Evolutionary conservation across 2,888 invertebrate genomes (phyloP), one percentile per base, ranked within the genome.

Genomic region (Cryptops parisi): DNA sequence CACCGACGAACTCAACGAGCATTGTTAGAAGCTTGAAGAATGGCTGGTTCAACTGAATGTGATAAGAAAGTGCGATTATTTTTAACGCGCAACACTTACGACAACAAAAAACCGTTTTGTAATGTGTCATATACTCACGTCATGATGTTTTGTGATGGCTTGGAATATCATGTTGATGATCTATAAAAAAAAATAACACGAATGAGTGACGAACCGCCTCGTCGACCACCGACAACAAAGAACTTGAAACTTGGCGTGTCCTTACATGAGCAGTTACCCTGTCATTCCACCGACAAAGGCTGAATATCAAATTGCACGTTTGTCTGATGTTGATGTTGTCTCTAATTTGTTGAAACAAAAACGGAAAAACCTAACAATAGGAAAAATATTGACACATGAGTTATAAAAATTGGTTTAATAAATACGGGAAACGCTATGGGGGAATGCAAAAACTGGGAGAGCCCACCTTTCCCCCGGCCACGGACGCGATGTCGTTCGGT

Each of bases 281-380:
- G 63, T 90, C 90, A 70, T 91, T 90, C 78, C 88, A 90, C 43
- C 89, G 80, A 64, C 89, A 88, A 40, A 94, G 74, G 17, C 89
- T 88, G 71, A 89, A 89, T 60, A 93, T 86, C 54, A 94, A 75
- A 68, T 90, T 86, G 59, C 88, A 79, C 2, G 91, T 91, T 71
- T 91, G 90, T 65, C 87, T 82, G 41, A 90, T 74, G 72, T 93
- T 93, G 58, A 93, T 83, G 63, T 84, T 84, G 70, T 94, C 94
- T 60, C 89, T 82, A 50, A 91, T 90, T 74, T 93, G 93, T 71
- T 91, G 91, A 69, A 88, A 88, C 58, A 94, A 72, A 71, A 94
- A 94, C 26, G 90, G 87, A 68, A 90, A 91, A 15, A 87, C 87
- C 82, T 85, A 48, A 51, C 27, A 55, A 47, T 22, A 6, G 45